Base-by-base conservation (phyloP, 2,888 invertebrate species). In the Crepidodera aurea region DNA sequence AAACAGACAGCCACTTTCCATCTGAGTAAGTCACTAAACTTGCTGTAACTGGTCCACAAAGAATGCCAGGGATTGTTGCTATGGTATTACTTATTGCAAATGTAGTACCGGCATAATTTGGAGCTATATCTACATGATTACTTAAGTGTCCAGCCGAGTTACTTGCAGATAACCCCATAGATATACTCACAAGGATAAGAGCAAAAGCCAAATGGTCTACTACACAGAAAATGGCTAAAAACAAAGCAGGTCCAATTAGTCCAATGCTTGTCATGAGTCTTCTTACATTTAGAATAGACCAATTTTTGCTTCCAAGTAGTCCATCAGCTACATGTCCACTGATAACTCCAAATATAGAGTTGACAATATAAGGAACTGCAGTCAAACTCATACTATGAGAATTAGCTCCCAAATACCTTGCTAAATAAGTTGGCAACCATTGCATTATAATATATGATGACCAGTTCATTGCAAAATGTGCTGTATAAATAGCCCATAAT, bases 401-500 rank as follows among this genome's bases (percentile, higher is more conserved):
- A 70, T 89, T 86, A 1, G 87, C 90, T 15, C 87, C 87, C 32
- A 91, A 82, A 72, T 75, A 75, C 62, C 87, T 81, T 0, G 87
- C 81, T 69, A 91, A 79, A 76, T 91, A 91, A 1, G 90, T 91
- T 2, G 91, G 91, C 65, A 91, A 79, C 91, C 91, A 91, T 75
- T 90, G 89, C 90, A 91, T 90, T 70, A 91, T 89, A 66, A 90
- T 90, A 74, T 91, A 91, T 72, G 88, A 90, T 54, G 88, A 88
- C 90, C 90, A 91, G 78, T 91, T 91, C 91, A 91, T 91, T 22
- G 88, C 86, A 78, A 91, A 91, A 79, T 91, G 91, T 27, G 91
- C 90, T 59, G 87, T 84, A 73, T 91, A 91, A 68, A 90, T 84
- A 3, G 90, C 87, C 90, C 90, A 90, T 22, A 91, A 78, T 0